These are phyloP conservation scores for Austrofundulus limnaeus DNA, from an alignment of 2,113 vertebrate species.

Conservation along the genomic window DNA sequence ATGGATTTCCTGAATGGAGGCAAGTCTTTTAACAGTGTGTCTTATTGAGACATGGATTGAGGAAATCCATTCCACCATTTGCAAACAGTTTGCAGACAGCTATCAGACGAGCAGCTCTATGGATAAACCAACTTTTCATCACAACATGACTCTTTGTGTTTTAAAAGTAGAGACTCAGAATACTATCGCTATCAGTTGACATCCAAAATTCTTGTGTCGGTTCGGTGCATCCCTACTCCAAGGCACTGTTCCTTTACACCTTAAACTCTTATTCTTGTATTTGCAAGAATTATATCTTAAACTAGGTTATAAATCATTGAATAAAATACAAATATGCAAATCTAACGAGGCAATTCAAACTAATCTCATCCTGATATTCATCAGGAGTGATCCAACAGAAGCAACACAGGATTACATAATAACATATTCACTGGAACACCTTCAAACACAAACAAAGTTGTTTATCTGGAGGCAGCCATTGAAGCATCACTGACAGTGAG, in stretches of 20 bases:
- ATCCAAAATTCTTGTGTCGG: no score
- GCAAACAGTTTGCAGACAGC: no score
- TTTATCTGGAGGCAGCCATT: slow-evolving; percentile 65
- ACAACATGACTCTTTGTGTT: no score
- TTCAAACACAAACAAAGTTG: slow-evolving; percentile 41
- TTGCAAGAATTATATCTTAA: slow-evolving; percentile 1
- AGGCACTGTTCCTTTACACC: background rate
- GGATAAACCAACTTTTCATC: no score
- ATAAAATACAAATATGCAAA: slow-evolving; percentile 33
- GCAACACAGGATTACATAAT: slow-evolving; percentile 21
- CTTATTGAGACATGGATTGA: no score
- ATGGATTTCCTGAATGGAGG: no score
- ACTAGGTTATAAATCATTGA: slow-evolving; percentile 13
- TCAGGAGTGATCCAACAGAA: slow-evolving; percentile 21
- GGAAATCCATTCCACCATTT: no score
- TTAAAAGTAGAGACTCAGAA: no score
- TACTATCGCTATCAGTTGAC: no score
- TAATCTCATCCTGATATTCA: slow-evolving; percentile 32
- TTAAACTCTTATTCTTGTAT: no score
- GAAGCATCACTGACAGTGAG: slow-evolving; percentile 72
- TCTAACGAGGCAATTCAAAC: slow-evolving; percentile 30
- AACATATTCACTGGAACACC: slow-evolving; percentile 29
- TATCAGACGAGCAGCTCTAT: no score
- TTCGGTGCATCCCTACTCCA: background rate
- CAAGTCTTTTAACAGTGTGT: no score